Evolutionary conservation across 2,888 invertebrate genomes (phyloP).

Genomic region (Idaea dimidiata): DNA sequence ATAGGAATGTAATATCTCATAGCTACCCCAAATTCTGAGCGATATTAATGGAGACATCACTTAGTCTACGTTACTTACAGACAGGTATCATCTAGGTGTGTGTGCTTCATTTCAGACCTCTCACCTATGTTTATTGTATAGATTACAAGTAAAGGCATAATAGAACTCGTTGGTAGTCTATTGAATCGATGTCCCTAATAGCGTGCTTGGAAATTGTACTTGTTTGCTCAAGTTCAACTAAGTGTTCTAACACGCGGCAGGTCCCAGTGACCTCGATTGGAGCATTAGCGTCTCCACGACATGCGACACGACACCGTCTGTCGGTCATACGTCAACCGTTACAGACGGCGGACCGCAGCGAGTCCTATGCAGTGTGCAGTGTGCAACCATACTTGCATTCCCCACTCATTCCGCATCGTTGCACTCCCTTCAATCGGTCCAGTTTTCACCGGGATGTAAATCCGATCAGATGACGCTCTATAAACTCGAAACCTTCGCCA

Average conservation of each 20-base stretch:
- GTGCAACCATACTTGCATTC: slow-evolving; percentile 6
- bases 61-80: too few relatives aligned
- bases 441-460: slow-evolving; percentile 8
- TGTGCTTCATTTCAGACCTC: too few relatives aligned
- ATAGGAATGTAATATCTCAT: too few relatives aligned
- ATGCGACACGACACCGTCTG: slow-evolving; percentile 19
- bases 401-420: slow-evolving; percentile 4
- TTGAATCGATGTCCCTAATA: slow-evolving; percentile 36
- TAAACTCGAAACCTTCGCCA: slow-evolving; percentile 21
- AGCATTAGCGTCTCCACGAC: slow-evolving; percentile 55
- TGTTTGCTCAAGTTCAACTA: slow-evolving; percentile 52
- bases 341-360: slow-evolving; percentile 4
- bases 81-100: too few relatives aligned
- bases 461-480: slow-evolving; percentile 9
- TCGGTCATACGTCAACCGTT: slow-evolving; percentile 46
- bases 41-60: too few relatives aligned
- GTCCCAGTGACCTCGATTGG: slow-evolving; percentile 61
- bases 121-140: too few relatives aligned
- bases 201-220: slow-evolving; percentile 26
- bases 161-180: not conserved
- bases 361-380: too few relatives aligned
- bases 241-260: slow-evolving; percentile 42
- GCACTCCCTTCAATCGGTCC: slow-evolving; percentile 17
- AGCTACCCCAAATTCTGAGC: too few relatives aligned
- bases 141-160: too few relatives aligned